phyloP scores from a whole-genome alignment of 2,888 invertebrate species.

The Caradrina kadenii region DNA sequence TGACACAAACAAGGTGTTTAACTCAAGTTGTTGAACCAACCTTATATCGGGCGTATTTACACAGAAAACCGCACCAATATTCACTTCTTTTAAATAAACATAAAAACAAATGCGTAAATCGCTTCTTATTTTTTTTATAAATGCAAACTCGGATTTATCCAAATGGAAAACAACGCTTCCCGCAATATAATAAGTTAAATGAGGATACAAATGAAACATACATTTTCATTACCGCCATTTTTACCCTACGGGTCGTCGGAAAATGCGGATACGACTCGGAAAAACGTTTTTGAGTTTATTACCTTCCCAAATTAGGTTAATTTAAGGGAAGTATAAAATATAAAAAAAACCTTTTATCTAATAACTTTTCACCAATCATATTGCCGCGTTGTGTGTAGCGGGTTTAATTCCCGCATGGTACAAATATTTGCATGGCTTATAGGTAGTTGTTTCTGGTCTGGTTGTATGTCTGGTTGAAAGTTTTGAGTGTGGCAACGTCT shows the following conservation, averaged over 20 bases:
- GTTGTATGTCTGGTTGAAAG: no score
- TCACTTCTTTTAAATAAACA: neutral
- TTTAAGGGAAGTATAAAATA: neutral
- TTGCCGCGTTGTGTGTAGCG: no score
- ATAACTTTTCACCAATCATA: no score
- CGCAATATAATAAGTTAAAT: slow-evolving; percentile 17
- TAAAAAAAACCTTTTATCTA: no score
- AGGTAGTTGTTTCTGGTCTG: no score
- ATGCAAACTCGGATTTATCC: neutral
- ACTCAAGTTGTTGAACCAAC: no score
- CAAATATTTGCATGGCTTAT: no score
- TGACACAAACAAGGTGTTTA: no score
- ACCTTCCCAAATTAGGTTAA: slow-evolving; percentile 14
- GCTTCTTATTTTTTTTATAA: neutral
- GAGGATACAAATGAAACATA: slow-evolving; percentile 33
- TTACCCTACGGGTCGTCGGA: neutral
- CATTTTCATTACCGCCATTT: slow-evolving; percentile 30
- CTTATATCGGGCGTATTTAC: neutral
- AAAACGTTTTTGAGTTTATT: slow-evolving; percentile 10
- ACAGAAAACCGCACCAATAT: neutral
- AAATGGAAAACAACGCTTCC: slow-evolving; percentile 8
- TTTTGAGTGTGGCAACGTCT: no score
- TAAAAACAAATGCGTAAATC: neutral
- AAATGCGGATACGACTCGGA: neutral
- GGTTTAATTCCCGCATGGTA: no score